Conservation (phyloP, 1,140 invertebrate species). For the Drosophila seguyi region DNA sequence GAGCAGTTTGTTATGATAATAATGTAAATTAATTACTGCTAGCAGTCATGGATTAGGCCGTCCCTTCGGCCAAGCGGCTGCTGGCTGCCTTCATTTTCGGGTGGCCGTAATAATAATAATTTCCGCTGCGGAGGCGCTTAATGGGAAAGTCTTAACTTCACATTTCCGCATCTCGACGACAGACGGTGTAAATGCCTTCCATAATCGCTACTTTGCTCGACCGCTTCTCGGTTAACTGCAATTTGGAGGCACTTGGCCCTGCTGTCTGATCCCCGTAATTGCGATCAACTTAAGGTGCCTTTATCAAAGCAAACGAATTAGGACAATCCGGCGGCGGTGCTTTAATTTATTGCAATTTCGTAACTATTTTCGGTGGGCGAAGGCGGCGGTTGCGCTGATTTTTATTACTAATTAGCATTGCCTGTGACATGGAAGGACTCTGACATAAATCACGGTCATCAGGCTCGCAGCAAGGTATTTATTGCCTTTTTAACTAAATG, state of each 20-base stretch:
- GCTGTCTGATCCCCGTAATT: constrained; percentile 45
- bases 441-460: constrained; percentile 60
- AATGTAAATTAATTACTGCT: constrained; percentile 75
- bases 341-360: constrained; percentile 20
- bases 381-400: constrained; percentile 3
- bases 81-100: neutral
- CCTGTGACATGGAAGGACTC: constrained; percentile 41
- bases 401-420: constrained; percentile 72
- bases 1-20: constrained; percentile 75
- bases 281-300: constrained; percentile 26
- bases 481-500: constrained; percentile 77
- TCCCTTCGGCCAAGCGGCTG: constrained; percentile 14
- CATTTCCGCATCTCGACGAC: constrained; percentile 18
- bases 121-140: constrained; percentile 42
- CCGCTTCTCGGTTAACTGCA: constrained; percentile 26
- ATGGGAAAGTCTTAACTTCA: constrained; percentile 32
- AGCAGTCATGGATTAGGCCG: constrained; percentile 44
- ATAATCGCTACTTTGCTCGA: constrained; percentile 28
- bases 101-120: constrained; percentile 60
- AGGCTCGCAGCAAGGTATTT: constrained; percentile 56
- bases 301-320: constrained; percentile 19
- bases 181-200: constrained; percentile 44
- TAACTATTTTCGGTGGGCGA: constrained; percentile 24
- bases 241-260: constrained; percentile 38
- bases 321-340: constrained; percentile 8